Evolutionary conservation across 1,140 invertebrate genomes (phyloP).

Genomic region (Lethocerus indicus): DNA sequence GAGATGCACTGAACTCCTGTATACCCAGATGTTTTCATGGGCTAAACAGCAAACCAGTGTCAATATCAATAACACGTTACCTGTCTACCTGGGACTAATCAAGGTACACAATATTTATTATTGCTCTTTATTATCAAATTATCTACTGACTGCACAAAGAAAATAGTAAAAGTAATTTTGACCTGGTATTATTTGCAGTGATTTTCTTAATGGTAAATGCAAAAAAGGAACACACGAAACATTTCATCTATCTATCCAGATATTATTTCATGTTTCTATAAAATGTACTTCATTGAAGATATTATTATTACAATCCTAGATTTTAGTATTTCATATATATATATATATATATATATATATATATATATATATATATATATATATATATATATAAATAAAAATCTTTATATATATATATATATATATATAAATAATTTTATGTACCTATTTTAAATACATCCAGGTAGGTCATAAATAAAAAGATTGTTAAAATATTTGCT

Average conservation of each 20-base stretch:
- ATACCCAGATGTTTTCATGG: slow-evolving; percentile 36
- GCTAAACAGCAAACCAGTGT: slow-evolving; percentile 27
- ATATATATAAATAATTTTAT: no score
- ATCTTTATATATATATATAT: no score
- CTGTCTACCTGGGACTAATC: slow-evolving; percentile 48
- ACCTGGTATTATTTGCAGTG: not conserved
- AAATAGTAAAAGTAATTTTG: not conserved
- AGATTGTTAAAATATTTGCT: no score
- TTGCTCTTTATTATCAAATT: not conserved
- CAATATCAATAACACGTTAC: slow-evolving; percentile 40
- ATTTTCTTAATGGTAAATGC: not conserved
- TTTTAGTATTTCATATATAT: no score
- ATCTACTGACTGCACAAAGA: not conserved
- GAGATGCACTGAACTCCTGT: slow-evolving; percentile 33
- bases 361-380: no score
- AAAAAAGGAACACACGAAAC: not conserved
- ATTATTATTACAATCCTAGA: no score
- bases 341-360: no score
- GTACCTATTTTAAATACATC: no score
- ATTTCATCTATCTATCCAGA: not conserved
- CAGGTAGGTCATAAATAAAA: no score
- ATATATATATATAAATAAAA: no score
- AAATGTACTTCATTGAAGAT: not conserved
- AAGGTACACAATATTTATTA: slow-evolving; percentile 30
- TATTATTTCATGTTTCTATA: not conserved